Evolutionary conservation across 2,113 vertebrate species (phyloP), one percentile per base, ranked within the genome.

Genomic region (Lepidothrix coronata): DNA sequence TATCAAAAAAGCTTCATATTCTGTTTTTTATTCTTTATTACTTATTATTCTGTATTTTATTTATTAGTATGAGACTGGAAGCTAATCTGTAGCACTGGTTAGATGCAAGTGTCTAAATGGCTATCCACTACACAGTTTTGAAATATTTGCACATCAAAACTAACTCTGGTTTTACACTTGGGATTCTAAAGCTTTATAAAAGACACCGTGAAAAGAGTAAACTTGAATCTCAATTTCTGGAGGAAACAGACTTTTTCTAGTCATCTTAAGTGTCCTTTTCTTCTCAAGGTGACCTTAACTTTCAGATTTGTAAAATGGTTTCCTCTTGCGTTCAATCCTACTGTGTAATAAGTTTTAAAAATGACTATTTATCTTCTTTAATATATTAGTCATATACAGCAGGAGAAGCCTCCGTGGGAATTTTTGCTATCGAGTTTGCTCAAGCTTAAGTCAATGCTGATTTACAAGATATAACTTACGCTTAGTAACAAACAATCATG

Each of bases 61-160:
- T 48, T 70, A 33, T 70, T 49, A 57, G 71, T 33, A 67, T 79
- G 68, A 82, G 33, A 35, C 77, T 70, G 62, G 65, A 91, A 96
- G 39, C 12, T 91, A 48, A 71, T 72, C 57, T 54, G 72, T 15
- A 75, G 37, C 75, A n/a, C 39, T 68, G 75, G 90, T 87, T 84
- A 66, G 92, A 55, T 33, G 52, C 0, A 4, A 93, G 79, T 59
- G 85, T 73, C 89, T 93, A 76, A 93, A 48, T 20, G 63, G 89
- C 73, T 76, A 39, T 74, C 73, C 94, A 88, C 67, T 73, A 28
- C 51, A 70, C 35, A 84, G 91, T 91, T 97, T 70, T 92, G 93
- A 97, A 96, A 95, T 93, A 98, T 98, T 98, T 98, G 95, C 97
- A 98, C 95, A 98, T 98, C 97, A 98, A 97, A 98, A 97, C 88